Percentiles rank a stretch among this genome's conserved stretches.
Evolutionary conservation across 2,797 vertebrate genomes (phyloP).

Genomic region (Pseudomugil gertrudae): DNA sequence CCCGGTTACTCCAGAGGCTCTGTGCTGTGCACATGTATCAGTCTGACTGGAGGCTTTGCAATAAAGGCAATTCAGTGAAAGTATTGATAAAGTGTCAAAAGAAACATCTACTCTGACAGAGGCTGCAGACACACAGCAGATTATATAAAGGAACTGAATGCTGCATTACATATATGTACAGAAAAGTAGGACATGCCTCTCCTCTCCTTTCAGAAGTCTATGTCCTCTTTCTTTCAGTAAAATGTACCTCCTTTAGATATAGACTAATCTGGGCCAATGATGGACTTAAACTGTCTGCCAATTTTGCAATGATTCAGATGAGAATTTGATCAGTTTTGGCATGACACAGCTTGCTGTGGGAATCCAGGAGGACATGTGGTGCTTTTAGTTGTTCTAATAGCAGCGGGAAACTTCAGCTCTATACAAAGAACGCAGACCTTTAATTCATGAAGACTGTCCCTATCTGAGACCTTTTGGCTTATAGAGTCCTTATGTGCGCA

Average conservation of each 20-base stretch:
- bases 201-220: not conserved
- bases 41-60: slow-evolving; percentile 24
- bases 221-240: not conserved
- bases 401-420: too few relatives aligned
- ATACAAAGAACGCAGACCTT: too few relatives aligned
- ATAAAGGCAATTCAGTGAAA: slow-evolving; percentile 31
- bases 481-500: too few relatives aligned
- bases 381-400: too few relatives aligned
- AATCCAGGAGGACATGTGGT: too few relatives aligned
- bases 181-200: not conserved
- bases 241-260: not conserved
- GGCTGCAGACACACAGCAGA: slow-evolving; percentile 7
- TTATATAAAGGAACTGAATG: not conserved
- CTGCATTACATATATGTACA: not conserved
- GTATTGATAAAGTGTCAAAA: slow-evolving; percentile 16
- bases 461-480: too few relatives aligned
- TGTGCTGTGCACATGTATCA: slow-evolving; percentile 16
- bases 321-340: too few relatives aligned
- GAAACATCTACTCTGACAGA: slow-evolving; percentile 22
- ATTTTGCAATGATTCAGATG: too few relatives aligned
- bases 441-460: too few relatives aligned
- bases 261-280: too few relatives aligned
- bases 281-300: too few relatives aligned
- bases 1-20: not conserved
- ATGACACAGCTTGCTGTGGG: too few relatives aligned